Percentiles rank a stretch among this genome's conserved stretches.
Conservation (phyloP, 2,888 invertebrate species). For the Spodoptera littoralis region DNA sequence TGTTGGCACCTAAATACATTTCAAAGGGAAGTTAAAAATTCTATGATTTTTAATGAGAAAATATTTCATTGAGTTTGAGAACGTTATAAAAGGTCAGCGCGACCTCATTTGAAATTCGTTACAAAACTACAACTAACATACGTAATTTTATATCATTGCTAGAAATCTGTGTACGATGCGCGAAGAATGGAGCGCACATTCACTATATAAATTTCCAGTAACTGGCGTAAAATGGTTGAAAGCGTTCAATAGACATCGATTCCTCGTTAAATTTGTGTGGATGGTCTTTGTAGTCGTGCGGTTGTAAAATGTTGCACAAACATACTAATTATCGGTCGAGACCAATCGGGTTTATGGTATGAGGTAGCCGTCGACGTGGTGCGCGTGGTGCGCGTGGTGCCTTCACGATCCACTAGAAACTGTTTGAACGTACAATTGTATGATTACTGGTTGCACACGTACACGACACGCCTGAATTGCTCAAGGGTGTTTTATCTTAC, state of each 20-base stretch:
- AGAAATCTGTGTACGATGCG: slow-evolving; percentile 33
- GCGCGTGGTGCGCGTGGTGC: slow-evolving; percentile 38
- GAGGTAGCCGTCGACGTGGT: slow-evolving; percentile 25
- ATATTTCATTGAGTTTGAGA: slow-evolving; percentile 33
- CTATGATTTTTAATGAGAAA: slow-evolving; percentile 35
- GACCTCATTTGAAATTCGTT: slow-evolving; percentile 38
- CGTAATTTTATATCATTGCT: slow-evolving; percentile 40
- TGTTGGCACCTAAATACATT: slow-evolving; percentile 46
- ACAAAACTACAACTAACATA: slow-evolving; percentile 42
- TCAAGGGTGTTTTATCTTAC: slow-evolving; percentile 30
- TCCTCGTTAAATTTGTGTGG: slow-evolving; percentile 49
- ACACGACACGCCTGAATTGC: slow-evolving; percentile 29
- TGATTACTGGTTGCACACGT: slow-evolving; percentile 12
- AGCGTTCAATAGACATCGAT: slow-evolving; percentile 46
- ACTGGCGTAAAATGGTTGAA: slow-evolving; percentile 40
- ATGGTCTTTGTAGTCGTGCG: slow-evolving; percentile 50
- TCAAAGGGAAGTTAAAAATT: slow-evolving; percentile 39
- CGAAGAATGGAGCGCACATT: slow-evolving; percentile 33
- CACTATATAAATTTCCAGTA: slow-evolving; percentile 41
- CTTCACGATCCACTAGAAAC: slow-evolving; percentile 39
- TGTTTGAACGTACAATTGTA: slow-evolving; percentile 29
- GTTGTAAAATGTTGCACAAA: slow-evolving; percentile 54
- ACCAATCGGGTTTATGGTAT: slow-evolving; percentile 46
- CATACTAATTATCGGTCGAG: slow-evolving; percentile 54
- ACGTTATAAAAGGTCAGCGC: slow-evolving; percentile 37